Evolutionary conservation across 2,113 vertebrate species (phyloP), one percentile per base, ranked within the genome.

Genomic region (Calyptomena viridis): DNA sequence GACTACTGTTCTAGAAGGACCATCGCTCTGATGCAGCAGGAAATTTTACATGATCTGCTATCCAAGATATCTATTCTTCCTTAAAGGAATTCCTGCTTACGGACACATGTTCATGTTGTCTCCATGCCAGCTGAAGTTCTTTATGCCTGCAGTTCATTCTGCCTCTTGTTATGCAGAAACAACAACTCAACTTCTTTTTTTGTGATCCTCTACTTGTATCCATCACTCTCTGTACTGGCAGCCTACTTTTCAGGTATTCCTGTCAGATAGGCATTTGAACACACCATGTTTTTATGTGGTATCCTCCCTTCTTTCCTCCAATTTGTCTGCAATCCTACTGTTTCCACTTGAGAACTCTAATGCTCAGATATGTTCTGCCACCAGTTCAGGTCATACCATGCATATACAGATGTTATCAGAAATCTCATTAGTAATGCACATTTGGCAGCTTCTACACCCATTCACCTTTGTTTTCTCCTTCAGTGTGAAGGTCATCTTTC

Each of bases 21-120:
- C 19, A 71, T 7, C 0, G 0, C 39, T 64, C 23, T 56, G 22
- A 72, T 21, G 39, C 15, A 81, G 28, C 14, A 86, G 8, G 28
- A 76, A n/a, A 62, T 74, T 71, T 55, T 52, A 28, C 25, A 5
- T 20, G 19, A 71, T 33, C 73, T 75, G 33, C 12, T 84, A 58
- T 27, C 25, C 31, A 72, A 5, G 2, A 11, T 16, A 39, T 3
- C 23, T 22, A 47, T 20, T 50, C 12, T 31, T 46, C 69, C 50
- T 52, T 10, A 35, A 73, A 80, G 8, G 22, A 28, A 58, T 62
- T 73, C 64, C 53, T 75, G 52, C 40, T 52, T 20, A 67, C 10
- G 39, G 21, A 81, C 3, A 49, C 1, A 4, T 1, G 6, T 15
- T 52, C 46, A 47, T 47, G 20, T 47, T 47, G 12, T 53, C 46